phyloP scores from a whole-genome alignment of 1,140 invertebrate species.

The Bombus confusus region DNA sequence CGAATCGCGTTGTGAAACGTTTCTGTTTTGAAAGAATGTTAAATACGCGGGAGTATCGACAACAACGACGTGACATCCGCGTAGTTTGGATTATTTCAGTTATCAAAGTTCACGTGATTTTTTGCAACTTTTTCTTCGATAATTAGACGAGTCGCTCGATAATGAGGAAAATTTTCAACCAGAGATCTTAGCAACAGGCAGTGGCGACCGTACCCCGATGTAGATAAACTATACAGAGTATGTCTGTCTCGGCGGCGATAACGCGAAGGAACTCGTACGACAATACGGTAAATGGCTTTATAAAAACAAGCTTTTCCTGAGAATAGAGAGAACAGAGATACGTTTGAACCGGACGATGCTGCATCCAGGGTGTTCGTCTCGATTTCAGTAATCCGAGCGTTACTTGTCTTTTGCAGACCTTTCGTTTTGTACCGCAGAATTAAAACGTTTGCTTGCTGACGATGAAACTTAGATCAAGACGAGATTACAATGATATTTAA shows the following conservation, averaged over 20 bases:
- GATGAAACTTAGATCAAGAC: background rate
- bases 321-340: background rate
- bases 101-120: background rate
- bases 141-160: background rate
- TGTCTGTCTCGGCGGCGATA: background rate
- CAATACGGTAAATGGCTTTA: background rate
- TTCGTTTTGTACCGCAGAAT: background rate
- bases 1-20: background rate
- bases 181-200: background rate
- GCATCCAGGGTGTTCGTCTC: background rate
- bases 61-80: background rate
- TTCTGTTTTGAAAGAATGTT: background rate
- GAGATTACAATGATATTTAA: no score
- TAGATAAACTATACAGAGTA: background rate
- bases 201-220: background rate
- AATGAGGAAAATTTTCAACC: background rate
- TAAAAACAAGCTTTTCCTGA: background rate
- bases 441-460: no score
- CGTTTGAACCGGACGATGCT: background rate
- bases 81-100: background rate
- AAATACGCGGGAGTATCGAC: background rate
- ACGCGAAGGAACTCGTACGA: background rate
- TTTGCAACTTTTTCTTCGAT: background rate
- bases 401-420: background rate
- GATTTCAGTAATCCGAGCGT: constrained; percentile 21